These are phyloP conservation scores for Atherix ibis DNA, from an alignment of 2,888 invertebrate genomes.

Conservation along the genomic window DNA sequence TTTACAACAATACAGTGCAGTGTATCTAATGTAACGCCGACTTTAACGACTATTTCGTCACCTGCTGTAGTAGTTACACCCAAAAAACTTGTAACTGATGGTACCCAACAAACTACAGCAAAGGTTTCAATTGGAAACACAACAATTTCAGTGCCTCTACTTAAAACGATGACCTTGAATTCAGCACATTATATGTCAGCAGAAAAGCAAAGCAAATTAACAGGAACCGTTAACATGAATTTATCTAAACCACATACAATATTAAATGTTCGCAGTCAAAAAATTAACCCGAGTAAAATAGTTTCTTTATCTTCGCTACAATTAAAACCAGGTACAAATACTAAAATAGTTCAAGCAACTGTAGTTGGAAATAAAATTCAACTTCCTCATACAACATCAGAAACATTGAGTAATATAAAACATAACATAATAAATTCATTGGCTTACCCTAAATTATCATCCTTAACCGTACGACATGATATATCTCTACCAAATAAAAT, in stretches of 20 bases:
- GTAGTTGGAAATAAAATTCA: slow-evolving; percentile 26
- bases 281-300: slow-evolving; percentile 24
- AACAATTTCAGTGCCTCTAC: slow-evolving; percentile 31
- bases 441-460: slow-evolving; percentile 36
- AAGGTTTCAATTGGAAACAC: slow-evolving; percentile 32
- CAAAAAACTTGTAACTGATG: slow-evolving; percentile 38
- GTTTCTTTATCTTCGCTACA: slow-evolving; percentile 29
- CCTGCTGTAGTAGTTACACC: slow-evolving; percentile 32
- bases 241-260: slow-evolving; percentile 20
- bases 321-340: slow-evolving; percentile 25
- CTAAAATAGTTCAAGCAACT: slow-evolving; percentile 33
- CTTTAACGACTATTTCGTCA: slow-evolving; percentile 18
- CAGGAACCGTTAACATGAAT: slow-evolving; percentile 19
- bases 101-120: slow-evolving; percentile 42
- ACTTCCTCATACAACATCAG: slow-evolving; percentile 24
- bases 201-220: slow-evolving; percentile 15
- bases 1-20: slow-evolving; percentile 10
- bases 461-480: slow-evolving; percentile 40
- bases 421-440: slow-evolving; percentile 13
- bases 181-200: slow-evolving; percentile 17
- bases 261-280: slow-evolving; percentile 22
- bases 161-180: slow-evolving; percentile 23
- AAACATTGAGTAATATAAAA: slow-evolving; percentile 33
- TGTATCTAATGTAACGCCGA: slow-evolving; percentile 8
- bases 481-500: slow-evolving; percentile 47